Percentiles rank a stretch among this genome's conserved stretches.
Evolutionary conservation across 2,888 invertebrate species (phyloP).

Genomic region (Sialis lutaria): DNA sequence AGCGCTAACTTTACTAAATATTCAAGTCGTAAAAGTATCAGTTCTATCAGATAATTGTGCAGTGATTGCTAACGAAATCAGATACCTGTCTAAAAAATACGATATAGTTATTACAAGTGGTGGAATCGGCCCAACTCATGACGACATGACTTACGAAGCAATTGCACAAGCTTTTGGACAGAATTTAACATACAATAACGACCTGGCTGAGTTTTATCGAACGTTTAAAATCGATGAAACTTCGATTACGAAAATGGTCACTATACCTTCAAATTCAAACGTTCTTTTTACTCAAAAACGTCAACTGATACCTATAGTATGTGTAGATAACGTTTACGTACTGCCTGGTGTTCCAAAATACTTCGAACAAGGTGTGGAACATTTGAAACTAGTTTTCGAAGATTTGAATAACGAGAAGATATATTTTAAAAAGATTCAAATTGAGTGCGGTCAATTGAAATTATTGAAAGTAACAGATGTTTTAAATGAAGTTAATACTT

Average conservation of each 20-base stretch:
- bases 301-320: neutral
- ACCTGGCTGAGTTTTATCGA: neutral
- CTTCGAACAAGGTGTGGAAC: neutral
- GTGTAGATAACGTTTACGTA: constrained; percentile 2
- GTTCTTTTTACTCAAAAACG: neutral
- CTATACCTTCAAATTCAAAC: neutral
- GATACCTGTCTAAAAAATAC: constrained; percentile 35
- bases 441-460: neutral
- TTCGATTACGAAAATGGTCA: neutral
- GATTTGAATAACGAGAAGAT: neutral
- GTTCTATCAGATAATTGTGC: constrained; percentile 47
- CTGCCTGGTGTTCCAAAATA: neutral
- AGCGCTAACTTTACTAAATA: constrained; percentile 40
- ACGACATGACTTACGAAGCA: constrained; percentile 58
- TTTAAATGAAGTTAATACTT: neutral
- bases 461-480: neutral
- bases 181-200: neutral
- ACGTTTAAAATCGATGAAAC: neutral
- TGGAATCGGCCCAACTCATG: constrained; percentile 63
- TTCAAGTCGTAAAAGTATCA: constrained; percentile 43
- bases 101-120: constrained; percentile 56
- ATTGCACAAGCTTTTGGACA: constrained; percentile 1
- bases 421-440: neutral
- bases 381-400: neutral
- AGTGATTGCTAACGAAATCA: constrained; percentile 44